Evolutionary conservation across 1,140 invertebrate genomes (phyloP), one percentile per base, ranked within the genome.

Genomic region (Musca vetustissima): DNA sequence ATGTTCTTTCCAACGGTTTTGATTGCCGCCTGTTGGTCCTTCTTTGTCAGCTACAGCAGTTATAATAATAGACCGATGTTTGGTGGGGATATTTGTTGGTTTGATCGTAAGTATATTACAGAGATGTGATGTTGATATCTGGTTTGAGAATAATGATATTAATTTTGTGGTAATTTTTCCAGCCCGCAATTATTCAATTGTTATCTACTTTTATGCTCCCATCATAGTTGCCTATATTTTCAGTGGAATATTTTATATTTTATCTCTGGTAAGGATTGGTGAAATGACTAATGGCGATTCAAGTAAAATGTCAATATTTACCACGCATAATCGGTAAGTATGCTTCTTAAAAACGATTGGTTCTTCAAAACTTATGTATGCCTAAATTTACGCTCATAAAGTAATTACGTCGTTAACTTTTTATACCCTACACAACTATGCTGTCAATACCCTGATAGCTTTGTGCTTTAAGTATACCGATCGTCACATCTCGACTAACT

Each of bases 31-130:
- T 76, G 75, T 4, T 80, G 78, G 78, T 78, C 78, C 13, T 69
- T 73, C 14, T 78, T 73, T 8, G 78, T 75, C 11, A 73, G 71
- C 22, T 73, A 77, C 19, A 75, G 73, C 11, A 69, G 74, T 25
- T 70, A 80, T 6, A 73, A 70, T 1, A n/a, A 69, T 0, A 72
- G 73, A 8, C 61, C 71, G 9, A 72, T 80, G 1, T 74, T 80
- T 36, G 78, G 78, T 0, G 70, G 72, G n/a, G 78, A 80, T 22
- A 77, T 73, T 9, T 80, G 78, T 52, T 80, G 78, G 78, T 80
- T 80, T 32, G 78, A 80, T 76, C 78, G 78, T 80, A 59, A 76
- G 78, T 77, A 28, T 14, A n/a, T n/a, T n/a, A n/a, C n/a, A n/a
- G n/a, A n/a, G n/a, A n/a, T n/a, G n/a, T n/a, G n/a, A n/a, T n/a